phyloP scores from a whole-genome alignment of 2,113 vertebrate genomes.

The Mohoua ochrocephala region DNA sequence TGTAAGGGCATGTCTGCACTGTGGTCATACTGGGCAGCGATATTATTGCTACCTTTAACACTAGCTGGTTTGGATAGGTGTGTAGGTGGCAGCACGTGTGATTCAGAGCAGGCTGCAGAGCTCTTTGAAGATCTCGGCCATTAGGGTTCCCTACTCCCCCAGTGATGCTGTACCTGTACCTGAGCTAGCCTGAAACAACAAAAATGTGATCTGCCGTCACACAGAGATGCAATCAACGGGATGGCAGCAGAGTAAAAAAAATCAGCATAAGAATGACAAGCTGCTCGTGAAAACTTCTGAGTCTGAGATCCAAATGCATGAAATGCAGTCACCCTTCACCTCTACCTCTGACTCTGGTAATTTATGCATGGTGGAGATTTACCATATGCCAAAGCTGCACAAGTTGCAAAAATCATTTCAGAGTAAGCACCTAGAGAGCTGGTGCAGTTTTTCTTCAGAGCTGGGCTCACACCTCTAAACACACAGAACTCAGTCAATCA shows the following conservation, averaged over 20 bases:
- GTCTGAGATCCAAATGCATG: neutral
- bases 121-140: neutral
- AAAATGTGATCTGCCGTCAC: neutral
- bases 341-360: neutral
- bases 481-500: neutral
- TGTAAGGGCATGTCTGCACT: neutral
- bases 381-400: neutral
- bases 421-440: neutral
- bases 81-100: rapidly evolving
- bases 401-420: neutral
- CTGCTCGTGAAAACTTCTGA: neutral
- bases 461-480: neutral
- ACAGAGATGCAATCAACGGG: neutral
- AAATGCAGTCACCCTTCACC: neutral
- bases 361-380: neutral
- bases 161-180: neutral
- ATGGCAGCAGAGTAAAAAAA: neutral
- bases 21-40: neutral
- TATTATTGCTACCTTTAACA: neutral
- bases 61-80: neutral
- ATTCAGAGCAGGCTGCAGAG: neutral
- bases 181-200: neutral
- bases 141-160: neutral
- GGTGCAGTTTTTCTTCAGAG: neutral
- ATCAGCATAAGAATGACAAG: neutral